phyloP scores from a whole-genome alignment of 2,888 invertebrate species.

The Luperina nickerlii region DNA sequence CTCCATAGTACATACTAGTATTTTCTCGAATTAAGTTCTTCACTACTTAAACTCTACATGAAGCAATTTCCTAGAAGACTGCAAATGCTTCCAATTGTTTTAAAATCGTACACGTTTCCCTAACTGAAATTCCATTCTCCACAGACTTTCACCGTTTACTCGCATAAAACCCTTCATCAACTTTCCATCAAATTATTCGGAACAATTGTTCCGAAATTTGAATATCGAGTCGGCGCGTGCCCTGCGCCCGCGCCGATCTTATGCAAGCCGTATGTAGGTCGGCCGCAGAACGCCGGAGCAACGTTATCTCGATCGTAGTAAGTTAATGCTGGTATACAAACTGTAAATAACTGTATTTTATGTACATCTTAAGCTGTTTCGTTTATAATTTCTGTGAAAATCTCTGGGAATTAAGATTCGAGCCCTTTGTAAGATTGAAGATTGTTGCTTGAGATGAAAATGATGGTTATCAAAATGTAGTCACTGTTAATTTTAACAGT shows the following conservation, averaged over 20 bases:
- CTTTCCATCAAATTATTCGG: constrained; percentile 67
- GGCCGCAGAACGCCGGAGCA: constrained; percentile 69
- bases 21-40: background rate
- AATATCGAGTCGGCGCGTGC: constrained; percentile 71
- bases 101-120: constrained; percentile 1
- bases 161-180: constrained; percentile 62
- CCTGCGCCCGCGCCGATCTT: constrained; percentile 66
- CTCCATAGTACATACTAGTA: background rate
- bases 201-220: constrained; percentile 73
- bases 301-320: constrained; percentile 69
- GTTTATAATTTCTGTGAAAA: constrained; percentile 44
- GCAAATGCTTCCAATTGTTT: constrained; percentile 8
- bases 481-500: no score
- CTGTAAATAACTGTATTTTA: constrained; percentile 67
- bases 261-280: constrained; percentile 76
- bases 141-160: constrained; percentile 53
- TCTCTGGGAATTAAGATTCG: constrained; percentile 13
- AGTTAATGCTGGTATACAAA: constrained; percentile 63
- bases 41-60: background rate
- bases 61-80: constrained; percentile 13
- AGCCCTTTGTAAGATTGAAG: constrained; percentile 21
- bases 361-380: constrained; percentile 60
- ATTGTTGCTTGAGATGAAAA: constrained; percentile 22
- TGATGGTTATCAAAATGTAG: constrained; percentile 1
- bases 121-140: constrained; percentile 16